Evolutionary conservation across 2,888 invertebrate species (phyloP), one percentile per base, ranked within the genome.

Genomic region (Caenorhabditis sp.): DNA sequence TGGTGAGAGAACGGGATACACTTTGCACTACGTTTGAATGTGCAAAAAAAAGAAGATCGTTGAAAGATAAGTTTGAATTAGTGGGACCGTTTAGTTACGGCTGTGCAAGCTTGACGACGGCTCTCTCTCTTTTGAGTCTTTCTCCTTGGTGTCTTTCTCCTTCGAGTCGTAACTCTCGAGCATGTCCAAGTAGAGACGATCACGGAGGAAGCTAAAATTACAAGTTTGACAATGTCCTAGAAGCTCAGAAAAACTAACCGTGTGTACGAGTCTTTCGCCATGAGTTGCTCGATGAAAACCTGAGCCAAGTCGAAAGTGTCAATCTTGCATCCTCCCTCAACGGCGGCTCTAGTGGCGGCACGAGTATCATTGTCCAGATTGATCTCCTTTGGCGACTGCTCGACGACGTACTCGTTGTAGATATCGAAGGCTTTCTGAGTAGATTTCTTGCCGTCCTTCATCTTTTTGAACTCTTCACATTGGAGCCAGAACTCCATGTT

Each of bases 401-500:
- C 90, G 16, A 61, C 72, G 26, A 91, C 85, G 70, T 82, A 91
- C 28, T 84, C 82, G 47, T 82, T 84, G 85, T 84, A 91, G 77
- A 91, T 91, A 22, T 89, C 88, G 16, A 88, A 80, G 0, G 90
- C 91, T 59, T 86, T 88, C 66, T 90, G 87, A 5, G 72, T 90
- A 14, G 81, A 68, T 69, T 86, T 87, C 74, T 88, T 88, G 14
- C 89, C 87, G 28, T 88, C 88, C 74, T 92, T 92, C 88, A 91
- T 87, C 73, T 88, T 89, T 72, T 90, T 91, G 86, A 88, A 91
- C 68, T 92, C 90, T 54, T 91, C 90, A 54, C 89, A 87, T 44
- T 90, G 89, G 19, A 80, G 54, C 88, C 89, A 90, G 68, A 91
- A 91, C 51, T 91, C 91, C 68, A 92, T 82, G 72, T 91, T 91